These are phyloP conservation scores for Notolabrus celidotus DNA, from an alignment of 2,797 vertebrate genomes.

Conservation along the genomic window DNA sequence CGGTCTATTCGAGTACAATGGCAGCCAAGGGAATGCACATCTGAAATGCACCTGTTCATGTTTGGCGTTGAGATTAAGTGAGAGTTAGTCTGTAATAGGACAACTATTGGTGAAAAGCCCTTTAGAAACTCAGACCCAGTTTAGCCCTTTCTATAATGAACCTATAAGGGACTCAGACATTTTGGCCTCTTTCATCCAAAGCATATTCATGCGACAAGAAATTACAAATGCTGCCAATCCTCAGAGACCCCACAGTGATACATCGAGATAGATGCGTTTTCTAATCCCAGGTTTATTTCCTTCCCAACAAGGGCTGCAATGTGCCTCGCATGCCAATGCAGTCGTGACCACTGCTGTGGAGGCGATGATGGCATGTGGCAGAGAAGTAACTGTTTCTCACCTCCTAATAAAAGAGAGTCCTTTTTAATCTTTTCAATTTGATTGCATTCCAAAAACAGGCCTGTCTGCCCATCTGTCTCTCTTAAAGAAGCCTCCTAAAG, in stretches of 20 bases:
- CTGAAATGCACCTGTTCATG: constrained; percentile 65
- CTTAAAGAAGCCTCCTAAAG: constrained; percentile 84
- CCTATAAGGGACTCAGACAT: constrained; percentile 28
- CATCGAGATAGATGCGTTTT: constrained; percentile 62
- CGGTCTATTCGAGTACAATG: constrained; percentile 69
- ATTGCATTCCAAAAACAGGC: constrained; percentile 82
- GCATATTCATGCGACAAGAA: constrained; percentile 50
- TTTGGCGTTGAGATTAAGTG: constrained; percentile 56
- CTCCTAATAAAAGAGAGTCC: constrained; percentile 83
- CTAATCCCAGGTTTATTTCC: constrained; percentile 76
- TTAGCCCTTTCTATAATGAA: constrained; percentile 34
- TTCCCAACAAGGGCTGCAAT: constrained; percentile 64
- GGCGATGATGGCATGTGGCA: constrained; percentile 81
- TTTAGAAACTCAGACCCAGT: constrained; percentile 27
- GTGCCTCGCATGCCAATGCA: constrained; percentile 75
- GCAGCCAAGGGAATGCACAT: constrained; percentile 62
- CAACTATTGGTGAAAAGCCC: constrained; percentile 28
- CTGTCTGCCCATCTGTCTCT: constrained; percentile 85
- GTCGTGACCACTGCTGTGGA: constrained; percentile 78
- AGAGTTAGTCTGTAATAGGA: constrained; percentile 51
- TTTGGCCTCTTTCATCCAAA: constrained; percentile 38
- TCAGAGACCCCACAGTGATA: constrained; percentile 59
- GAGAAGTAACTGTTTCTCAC: constrained; percentile 85
- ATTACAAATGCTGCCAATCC: constrained; percentile 59
- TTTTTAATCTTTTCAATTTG: constrained; percentile 85